Evolutionary conservation across 2,888 invertebrate species (phyloP).

Genomic region (Monochamus alternatus): DNA sequence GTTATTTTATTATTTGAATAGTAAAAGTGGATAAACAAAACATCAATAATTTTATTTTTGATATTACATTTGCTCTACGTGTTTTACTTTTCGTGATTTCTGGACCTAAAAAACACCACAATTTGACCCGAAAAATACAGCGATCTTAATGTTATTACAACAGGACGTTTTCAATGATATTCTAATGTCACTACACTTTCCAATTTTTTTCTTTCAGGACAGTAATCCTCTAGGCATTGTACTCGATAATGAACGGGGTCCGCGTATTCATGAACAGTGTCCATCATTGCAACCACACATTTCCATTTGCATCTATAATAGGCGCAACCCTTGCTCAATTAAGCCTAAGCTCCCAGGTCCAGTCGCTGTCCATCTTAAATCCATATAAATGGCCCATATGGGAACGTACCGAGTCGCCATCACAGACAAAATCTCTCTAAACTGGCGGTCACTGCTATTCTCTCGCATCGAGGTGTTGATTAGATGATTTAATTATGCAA

Average conservation of each 20-base stretch:
- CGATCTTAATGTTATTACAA: too few relatives aligned
- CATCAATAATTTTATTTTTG: too few relatives aligned
- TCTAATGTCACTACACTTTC: neutral
- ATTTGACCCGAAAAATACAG: too few relatives aligned
- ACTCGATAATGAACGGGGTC: slow-evolving; percentile 58
- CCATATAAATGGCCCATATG: slow-evolving; percentile 70
- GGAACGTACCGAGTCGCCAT: slow-evolving; percentile 62
- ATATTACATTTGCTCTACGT: too few relatives aligned
- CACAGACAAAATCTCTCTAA: slow-evolving; percentile 57
- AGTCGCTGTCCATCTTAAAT: slow-evolving; percentile 69
- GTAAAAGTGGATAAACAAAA: too few relatives aligned
- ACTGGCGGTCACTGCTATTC: slow-evolving; percentile 62
- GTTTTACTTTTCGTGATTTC: too few relatives aligned
- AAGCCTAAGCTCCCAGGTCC: slow-evolving; percentile 65
- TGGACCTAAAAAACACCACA: too few relatives aligned
- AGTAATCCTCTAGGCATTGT: neutral
- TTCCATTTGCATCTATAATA: slow-evolving; percentile 70
- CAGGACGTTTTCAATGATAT: too few relatives aligned
- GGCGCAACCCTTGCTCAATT: slow-evolving; percentile 67
- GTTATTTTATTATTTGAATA: too few relatives aligned
- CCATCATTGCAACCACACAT: slow-evolving; percentile 65
- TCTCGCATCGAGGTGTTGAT: slow-evolving; percentile 69
- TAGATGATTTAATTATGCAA: slow-evolving; percentile 70
- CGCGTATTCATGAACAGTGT: slow-evolving; percentile 54
- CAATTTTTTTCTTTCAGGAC: neutral